phyloP scores from a whole-genome alignment of 2,113 vertebrate genomes.

The Cygnus buccinator region DNA sequence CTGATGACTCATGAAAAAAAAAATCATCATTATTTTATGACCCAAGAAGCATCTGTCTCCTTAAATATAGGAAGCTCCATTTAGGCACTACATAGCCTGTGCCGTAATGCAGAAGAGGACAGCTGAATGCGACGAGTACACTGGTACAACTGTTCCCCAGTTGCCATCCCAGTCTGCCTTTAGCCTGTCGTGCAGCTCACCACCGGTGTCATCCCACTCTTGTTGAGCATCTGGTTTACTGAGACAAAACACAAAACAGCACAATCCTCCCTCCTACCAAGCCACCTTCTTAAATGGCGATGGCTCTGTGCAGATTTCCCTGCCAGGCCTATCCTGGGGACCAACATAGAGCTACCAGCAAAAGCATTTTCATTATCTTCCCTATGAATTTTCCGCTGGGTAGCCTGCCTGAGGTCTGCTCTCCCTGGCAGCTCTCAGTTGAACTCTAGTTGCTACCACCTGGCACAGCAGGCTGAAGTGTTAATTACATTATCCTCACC shows the following conservation, averaged over 20 bases:
- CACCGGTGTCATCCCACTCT: rapidly evolving
- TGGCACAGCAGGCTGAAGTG: neutral
- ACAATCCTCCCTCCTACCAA: neutral
- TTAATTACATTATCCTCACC: neutral
- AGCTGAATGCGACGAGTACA: neutral
- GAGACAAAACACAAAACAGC: neutral
- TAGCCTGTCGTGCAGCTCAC: rapidly evolving
- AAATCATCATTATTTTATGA: neutral
- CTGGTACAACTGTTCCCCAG: rapidly evolving
- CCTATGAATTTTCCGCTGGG: neutral
- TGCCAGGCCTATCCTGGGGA: no score
- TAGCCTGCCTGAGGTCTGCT: neutral
- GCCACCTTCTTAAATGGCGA: neutral
- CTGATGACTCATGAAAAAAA: neutral
- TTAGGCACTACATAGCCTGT: neutral
- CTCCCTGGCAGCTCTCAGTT: neutral
- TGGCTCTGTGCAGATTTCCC: neutral
- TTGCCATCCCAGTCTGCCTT: neutral
- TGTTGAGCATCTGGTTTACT: neutral
- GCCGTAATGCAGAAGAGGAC: neutral
- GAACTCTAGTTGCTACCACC: neutral
- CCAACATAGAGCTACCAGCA: neutral
- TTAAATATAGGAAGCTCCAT: neutral
- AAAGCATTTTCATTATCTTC: neutral
- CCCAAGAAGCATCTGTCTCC: neutral